phyloP scores from a whole-genome alignment of 2,888 invertebrate genomes.

The Hemistola chrysoprasaria region DNA sequence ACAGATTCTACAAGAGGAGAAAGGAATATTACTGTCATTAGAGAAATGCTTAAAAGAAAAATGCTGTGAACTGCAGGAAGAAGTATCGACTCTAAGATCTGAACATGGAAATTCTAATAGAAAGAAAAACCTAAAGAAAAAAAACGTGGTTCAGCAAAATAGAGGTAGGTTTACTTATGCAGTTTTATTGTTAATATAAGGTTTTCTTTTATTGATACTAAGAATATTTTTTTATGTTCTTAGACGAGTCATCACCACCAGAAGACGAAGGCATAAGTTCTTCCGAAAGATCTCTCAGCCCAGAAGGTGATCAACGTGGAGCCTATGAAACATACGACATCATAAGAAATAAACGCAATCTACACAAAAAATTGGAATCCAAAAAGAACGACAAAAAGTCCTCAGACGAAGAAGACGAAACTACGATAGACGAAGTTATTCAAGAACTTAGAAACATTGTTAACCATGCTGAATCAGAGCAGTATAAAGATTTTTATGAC shows the following conservation, averaged over 20 bases:
- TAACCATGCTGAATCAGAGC: slow-evolving; percentile 90
- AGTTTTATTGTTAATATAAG: too few relatives aligned
- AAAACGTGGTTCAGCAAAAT: slow-evolving; percentile 63
- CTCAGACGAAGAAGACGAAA: slow-evolving; percentile 87
- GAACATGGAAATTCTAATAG: slow-evolving; percentile 73
- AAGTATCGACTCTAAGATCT: slow-evolving; percentile 84
- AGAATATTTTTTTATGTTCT: slow-evolving; percentile 39
- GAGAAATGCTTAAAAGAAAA: slow-evolving; percentile 89
- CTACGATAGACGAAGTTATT: slow-evolving; percentile 93
- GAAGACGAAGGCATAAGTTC: slow-evolving; percentile 95
- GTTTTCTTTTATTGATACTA: too few relatives aligned
- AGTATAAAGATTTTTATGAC: slow-evolving; percentile 68
- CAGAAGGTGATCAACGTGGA: slow-evolving; percentile 84
- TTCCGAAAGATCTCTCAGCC: slow-evolving; percentile 90
- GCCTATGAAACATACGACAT: slow-evolving; percentile 81
- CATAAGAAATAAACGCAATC: slow-evolving; percentile 66
- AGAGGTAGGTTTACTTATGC: slow-evolving; percentile 76
- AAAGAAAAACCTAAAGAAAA: slow-evolving; percentile 78
- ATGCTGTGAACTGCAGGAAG: slow-evolving; percentile 88
- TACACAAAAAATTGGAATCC: slow-evolving; percentile 64
- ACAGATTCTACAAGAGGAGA: slow-evolving; percentile 89
- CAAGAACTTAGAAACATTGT: slow-evolving; percentile 93
- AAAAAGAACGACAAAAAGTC: slow-evolving; percentile 63
- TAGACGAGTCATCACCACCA: slow-evolving; percentile 87
- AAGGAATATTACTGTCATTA: slow-evolving; percentile 86